A percentile compares a stretch with the other conserved stretches of the same genome.
These are phyloP conservation scores for Caprella mutica DNA, from an alignment of 2,888 invertebrate genomes.

Conservation along the genomic window DNA sequence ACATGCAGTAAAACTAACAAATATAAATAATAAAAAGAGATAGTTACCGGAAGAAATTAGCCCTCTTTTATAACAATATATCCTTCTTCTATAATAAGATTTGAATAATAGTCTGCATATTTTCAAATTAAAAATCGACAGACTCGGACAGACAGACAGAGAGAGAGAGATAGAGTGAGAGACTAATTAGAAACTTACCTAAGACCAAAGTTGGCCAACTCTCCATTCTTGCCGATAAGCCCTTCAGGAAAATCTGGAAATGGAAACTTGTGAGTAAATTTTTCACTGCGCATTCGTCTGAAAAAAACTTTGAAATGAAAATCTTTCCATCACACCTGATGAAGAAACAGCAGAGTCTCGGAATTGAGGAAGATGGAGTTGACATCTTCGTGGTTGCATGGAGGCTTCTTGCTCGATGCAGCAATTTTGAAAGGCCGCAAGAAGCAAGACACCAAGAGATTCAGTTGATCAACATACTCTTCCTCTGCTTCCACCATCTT, in stretches of 20 bases:
- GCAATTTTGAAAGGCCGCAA: conserved; percentile 85
- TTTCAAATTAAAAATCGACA: too few species aligned
- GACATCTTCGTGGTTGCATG: conserved; percentile 83
- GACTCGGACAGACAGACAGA: too few species aligned
- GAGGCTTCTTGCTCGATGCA: conserved; percentile 78
- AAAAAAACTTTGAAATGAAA: not conserved
- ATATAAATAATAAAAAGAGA: too few species aligned
- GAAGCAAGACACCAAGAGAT: conserved; percentile 72
- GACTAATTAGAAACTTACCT: conserved; percentile 57
- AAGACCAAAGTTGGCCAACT: conserved; percentile 86
- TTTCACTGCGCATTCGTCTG: not conserved
- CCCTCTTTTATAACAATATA: too few species aligned
- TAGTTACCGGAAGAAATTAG: too few species aligned
- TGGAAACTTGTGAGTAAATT: not conserved
- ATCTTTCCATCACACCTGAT: conserved; percentile 47
- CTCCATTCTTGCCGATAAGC: conserved; percentile 77
- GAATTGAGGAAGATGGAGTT: conserved; percentile 88
- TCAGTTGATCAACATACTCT: conserved; percentile 82
- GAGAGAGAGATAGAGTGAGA: too few species aligned
- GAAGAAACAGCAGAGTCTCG: conserved; percentile 80
- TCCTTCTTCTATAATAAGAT: too few species aligned
- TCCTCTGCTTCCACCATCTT: conserved; percentile 89
- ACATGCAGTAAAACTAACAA: too few species aligned
- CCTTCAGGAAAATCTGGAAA: conserved; percentile 68
- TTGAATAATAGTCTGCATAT: too few species aligned